Evolutionary conservation across 2,797 vertebrate species (phyloP).

Genomic region (Peromyscus melanophrys): DNA sequence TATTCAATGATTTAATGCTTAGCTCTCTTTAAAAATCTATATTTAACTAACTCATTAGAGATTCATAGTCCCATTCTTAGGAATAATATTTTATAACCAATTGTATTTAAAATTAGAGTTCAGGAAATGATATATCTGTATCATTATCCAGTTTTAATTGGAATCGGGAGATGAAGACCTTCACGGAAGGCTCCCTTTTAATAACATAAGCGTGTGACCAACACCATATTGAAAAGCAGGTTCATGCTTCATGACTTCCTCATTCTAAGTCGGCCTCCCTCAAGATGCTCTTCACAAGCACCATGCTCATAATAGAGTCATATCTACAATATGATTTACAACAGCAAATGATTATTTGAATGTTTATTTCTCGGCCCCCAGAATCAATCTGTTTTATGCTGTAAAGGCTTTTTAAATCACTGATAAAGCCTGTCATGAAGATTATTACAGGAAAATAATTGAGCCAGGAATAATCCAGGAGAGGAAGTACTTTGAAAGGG

Average conservation of each 20-base stretch:
- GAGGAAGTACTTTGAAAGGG: background rate
- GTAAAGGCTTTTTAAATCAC: background rate
- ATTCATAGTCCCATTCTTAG: background rate
- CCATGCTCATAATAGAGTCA: background rate
- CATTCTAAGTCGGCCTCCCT: background rate
- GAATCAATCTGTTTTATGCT: background rate
- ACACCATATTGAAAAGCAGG: background rate
- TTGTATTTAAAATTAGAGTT: conserved; percentile 32
- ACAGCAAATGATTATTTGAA: background rate
- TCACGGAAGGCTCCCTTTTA: background rate
- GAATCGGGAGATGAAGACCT: background rate
- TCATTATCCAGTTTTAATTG: background rate
- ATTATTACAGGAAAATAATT: background rate
- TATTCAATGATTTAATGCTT: conserved; percentile 23
- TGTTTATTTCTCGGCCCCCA: background rate
- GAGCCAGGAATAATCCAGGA: background rate
- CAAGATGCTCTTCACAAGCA: background rate
- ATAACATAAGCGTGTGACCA: background rate
- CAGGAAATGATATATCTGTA: background rate
- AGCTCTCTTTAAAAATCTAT: background rate
- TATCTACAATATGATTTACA: background rate
- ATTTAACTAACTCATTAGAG: conserved; percentile 1
- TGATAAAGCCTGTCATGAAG: background rate
- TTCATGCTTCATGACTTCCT: background rate
- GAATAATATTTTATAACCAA: conserved; percentile 3